These are phyloP conservation scores for Megaceryle maxima DNA, from an alignment of 2,113 vertebrate species.

Conservation along the genomic window DNA sequence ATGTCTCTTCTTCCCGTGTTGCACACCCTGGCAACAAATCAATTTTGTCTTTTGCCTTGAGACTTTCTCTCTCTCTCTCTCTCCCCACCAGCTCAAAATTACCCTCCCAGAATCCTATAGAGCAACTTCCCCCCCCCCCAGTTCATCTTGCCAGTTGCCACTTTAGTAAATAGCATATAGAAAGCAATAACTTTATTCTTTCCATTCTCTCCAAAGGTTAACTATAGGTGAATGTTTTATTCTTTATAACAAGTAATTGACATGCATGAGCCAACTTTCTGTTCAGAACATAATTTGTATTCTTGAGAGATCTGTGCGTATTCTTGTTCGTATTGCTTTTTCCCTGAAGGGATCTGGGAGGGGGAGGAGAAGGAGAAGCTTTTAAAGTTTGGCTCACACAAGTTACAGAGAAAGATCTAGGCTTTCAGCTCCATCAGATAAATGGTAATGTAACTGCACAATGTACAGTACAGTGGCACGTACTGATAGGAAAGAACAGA, in stretches of 20 bases:
- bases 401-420: slow-evolving; percentile 50
- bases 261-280: slow-evolving; percentile 48
- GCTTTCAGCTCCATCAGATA: slow-evolving; percentile 50
- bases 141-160: slow-evolving; percentile 28
- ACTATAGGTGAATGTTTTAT: slow-evolving; percentile 52
- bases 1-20: slow-evolving; percentile 25
- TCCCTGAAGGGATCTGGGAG: slow-evolving; percentile 43
- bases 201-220: slow-evolving; percentile 51
- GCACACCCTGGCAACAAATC: slow-evolving; percentile 38
- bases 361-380: slow-evolving; percentile 1
- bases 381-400: slow-evolving; percentile 58
- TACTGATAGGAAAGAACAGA: slow-evolving; percentile 30
- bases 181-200: slow-evolving; percentile 39
- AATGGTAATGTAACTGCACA: slow-evolving; percentile 9
- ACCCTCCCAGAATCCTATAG: slow-evolving; percentile 17
- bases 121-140: not conserved
- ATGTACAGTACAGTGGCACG: not conserved
- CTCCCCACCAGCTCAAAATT: slow-evolving; percentile 1
- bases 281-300: slow-evolving; percentile 64
- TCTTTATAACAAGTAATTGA: slow-evolving; percentile 56
- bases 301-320: slow-evolving; percentile 27
- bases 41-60: slow-evolving; percentile 38
- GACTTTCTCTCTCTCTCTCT: not conserved
- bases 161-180: slow-evolving; percentile 34
- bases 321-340: slow-evolving; percentile 44